Percentiles rank a stretch among this genome's conserved stretches.
Conservation (phyloP, 2,797 vertebrate genomes). For the Pygocentrus nattereri region DNA sequence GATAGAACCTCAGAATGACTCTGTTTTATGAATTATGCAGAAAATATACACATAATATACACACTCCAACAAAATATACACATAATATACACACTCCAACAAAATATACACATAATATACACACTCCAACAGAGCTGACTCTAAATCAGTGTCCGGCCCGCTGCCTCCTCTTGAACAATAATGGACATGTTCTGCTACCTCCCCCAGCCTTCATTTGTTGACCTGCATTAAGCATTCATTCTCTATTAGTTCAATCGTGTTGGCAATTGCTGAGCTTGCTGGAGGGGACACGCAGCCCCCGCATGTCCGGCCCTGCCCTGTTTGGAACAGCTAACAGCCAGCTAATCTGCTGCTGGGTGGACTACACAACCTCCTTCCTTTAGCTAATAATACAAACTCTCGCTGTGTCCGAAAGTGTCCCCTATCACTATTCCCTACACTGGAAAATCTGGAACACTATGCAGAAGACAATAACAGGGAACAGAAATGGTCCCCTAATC, state of each 20-base stretch:
- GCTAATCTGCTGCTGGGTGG: slow-evolving; percentile 14
- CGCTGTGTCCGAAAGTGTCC: background rate
- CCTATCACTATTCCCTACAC: background rate
- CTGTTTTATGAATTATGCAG: too few species aligned
- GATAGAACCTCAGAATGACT: too few species aligned
- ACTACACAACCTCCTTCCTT: background rate
- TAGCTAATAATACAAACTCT: background rate
- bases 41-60: too few species aligned
- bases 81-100: background rate
- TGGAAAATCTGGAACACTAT: background rate
- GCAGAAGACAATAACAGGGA: background rate
- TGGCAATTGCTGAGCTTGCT: slow-evolving; percentile 57
- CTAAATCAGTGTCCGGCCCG: background rate
- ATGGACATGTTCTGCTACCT: background rate
- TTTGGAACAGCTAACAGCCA: background rate
- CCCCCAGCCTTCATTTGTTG: slow-evolving; percentile 43
- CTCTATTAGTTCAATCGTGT: slow-evolving; percentile 62
- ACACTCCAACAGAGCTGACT: background rate
- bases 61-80: background rate
- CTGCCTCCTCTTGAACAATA: background rate
- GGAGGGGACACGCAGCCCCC: slow-evolving; percentile 54
- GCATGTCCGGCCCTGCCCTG: slow-evolving; percentile 5
- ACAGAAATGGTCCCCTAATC: background rate
- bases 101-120: background rate
- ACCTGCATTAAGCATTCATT: slow-evolving; percentile 66